Evolutionary conservation across 2,888 invertebrate species (phyloP), one percentile per base, ranked within the genome.

Genomic region (Metellina segmentata): DNA sequence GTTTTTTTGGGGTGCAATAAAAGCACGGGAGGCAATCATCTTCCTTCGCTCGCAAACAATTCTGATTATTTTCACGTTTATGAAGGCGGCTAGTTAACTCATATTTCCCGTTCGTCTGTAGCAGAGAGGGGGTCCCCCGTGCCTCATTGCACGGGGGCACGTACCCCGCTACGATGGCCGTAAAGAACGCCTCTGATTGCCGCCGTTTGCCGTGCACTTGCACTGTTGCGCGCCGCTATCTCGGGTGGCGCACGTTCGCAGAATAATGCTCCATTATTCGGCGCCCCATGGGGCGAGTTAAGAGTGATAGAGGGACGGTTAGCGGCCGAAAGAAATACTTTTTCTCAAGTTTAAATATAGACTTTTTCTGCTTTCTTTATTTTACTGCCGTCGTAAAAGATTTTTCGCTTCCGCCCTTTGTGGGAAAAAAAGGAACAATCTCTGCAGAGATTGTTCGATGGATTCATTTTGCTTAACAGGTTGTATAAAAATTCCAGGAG

Each of bases 31-130:
- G 20, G 82, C 70, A 82, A 85, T 85, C 20, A 83, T 72, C 82
- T 83, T 20, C 74, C 48, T 51, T 19, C 34, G 7, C 49, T 20
- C 11, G 34, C 69, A 85, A 86, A 90, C 85, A 90, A 90, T 85
- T 86, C 90, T 85, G 90, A 90, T 90, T 90, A 90, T 90, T 90
- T 81, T 69, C 81, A 52, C 75, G 85, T 90, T 90, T 90, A 90
- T 86, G 85, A 90, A 75, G 81, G 81, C 34, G 34, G 61, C 74
- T 86, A 90, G 90, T 90, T 90, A 90, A 86, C 79, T 90, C 90
- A 85, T 90, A 90, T 90, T 90, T 81, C 51, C 81, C 61, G 51
- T 75, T 69, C 79, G 48, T 20, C 52, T n/a, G 7, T 7, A 20
- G 20, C 77, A 11, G 11, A 19, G 53, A 71, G 77, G 20, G 69